phyloP scores from a whole-genome alignment of 2,888 invertebrate species.

The Callyntrura sp. region DNA sequence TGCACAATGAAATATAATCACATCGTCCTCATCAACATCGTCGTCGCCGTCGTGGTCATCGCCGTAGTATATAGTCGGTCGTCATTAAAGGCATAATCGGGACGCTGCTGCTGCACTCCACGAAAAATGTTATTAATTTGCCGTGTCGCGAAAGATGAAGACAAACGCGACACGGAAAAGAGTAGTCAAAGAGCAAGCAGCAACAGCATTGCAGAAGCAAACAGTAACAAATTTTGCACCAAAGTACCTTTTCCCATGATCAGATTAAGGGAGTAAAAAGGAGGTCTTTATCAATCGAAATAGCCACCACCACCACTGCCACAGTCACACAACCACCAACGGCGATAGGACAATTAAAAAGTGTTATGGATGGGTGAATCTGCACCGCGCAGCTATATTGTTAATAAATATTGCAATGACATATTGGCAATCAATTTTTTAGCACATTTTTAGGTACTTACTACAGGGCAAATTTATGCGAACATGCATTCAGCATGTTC shows the following conservation, averaged over 20 bases:
- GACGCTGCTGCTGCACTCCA: conserved; percentile 1
- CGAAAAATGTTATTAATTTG: not conserved
- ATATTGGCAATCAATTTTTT: conserved; percentile 51
- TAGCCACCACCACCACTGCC: conserved; percentile 2
- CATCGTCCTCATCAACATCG: conserved; percentile 5
- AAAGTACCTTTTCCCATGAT: conserved; percentile 32
- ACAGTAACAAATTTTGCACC: not conserved
- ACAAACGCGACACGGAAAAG: conserved; percentile 43
- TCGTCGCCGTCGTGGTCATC: too few species aligned
- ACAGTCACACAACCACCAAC: conserved; percentile 43
- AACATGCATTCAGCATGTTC: too few species aligned
- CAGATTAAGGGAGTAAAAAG: conserved; percentile 25
- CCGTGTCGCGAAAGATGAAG: not conserved
- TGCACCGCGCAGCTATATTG: conserved; percentile 10
- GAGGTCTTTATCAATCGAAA: conserved; percentile 19
- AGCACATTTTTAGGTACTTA: not conserved
- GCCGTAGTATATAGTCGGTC: too few species aligned
- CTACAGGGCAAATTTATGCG: not conserved
- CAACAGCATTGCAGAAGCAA: not conserved
- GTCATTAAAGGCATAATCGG: conserved; percentile 11
- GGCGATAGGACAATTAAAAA: conserved; percentile 68
- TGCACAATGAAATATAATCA: conserved; percentile 40
- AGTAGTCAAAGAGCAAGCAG: conserved; percentile 13
- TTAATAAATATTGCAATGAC: not conserved
- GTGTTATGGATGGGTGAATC: conserved; percentile 30